These are phyloP conservation scores for Penaeus vannamei DNA, from an alignment of 1,140 invertebrate species.

Conservation along the genomic window DNA sequence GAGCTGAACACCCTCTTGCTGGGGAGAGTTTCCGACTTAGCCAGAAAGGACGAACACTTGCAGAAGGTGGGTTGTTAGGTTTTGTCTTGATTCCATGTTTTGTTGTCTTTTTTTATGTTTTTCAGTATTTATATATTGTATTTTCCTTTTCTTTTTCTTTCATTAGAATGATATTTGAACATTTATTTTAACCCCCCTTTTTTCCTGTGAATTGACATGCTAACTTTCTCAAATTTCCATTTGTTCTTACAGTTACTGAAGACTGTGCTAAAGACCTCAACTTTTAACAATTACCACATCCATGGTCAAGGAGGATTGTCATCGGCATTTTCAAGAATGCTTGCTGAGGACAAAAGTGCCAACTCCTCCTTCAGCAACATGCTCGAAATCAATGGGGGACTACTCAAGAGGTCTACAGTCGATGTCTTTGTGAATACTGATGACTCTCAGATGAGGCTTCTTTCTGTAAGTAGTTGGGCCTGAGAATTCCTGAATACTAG, in stretches of 20 bases:
- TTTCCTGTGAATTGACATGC: not conserved
- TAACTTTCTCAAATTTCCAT: not conserved
- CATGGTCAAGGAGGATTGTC: constrained; percentile 80
- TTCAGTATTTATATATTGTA: not conserved
- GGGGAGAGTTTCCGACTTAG: constrained; percentile 78
- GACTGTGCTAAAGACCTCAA: constrained; percentile 69
- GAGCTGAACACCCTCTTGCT: constrained; percentile 77
- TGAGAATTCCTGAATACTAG: not conserved
- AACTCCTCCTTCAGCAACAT: constrained; percentile 82
- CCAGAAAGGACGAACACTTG: constrained; percentile 70
- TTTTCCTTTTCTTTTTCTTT: not conserved
- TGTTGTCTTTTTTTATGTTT: not conserved
- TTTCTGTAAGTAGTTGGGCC: constrained; percentile 71
- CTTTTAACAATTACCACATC: constrained; percentile 80
- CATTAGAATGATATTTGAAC: not conserved
- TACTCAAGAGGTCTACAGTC: constrained; percentile 83
- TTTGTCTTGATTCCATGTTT: not conserved
- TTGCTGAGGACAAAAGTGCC: constrained; percentile 75
- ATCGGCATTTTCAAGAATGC: constrained; percentile 79
- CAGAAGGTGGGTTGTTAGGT: constrained; percentile 49
- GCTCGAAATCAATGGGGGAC: constrained; percentile 82
- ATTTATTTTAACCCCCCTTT: not conserved
- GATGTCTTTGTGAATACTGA: constrained; percentile 79
- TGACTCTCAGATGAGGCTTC: constrained; percentile 73
- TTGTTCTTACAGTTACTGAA: constrained; percentile 66